These are phyloP conservation scores for Drosophila sucinea DNA, from an alignment of 1,140 invertebrate genomes.

Conservation along the genomic window DNA sequence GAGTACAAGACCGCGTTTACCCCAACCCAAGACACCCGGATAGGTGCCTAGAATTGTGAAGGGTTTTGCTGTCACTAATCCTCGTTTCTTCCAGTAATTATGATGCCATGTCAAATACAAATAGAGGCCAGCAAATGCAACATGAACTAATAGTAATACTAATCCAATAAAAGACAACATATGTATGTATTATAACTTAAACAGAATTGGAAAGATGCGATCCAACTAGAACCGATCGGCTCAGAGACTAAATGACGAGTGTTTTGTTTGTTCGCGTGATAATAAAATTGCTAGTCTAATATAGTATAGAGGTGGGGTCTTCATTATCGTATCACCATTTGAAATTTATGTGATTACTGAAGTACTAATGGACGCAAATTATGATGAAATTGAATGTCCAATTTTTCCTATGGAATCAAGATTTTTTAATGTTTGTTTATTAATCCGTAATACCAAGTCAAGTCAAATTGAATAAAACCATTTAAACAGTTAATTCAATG, in stretches of 20 bases:
- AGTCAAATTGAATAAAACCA: too few relatives aligned
- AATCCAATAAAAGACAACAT: constrained; percentile 38
- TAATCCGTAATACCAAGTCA: neutral
- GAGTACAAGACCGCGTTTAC: constrained; percentile 48
- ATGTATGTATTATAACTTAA: neutral
- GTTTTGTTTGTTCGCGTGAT: constrained; percentile 11
- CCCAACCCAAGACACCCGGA: constrained; percentile 78
- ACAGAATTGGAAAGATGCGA: neutral
- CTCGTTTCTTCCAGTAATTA: constrained; percentile 74
- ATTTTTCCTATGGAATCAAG: neutral
- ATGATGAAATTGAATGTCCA: neutral
- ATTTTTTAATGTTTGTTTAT: neutral
- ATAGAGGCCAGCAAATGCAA: constrained; percentile 54
- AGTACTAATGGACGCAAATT: neutral
- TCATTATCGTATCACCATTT: constrained; percentile 1
- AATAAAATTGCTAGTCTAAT: neutral
- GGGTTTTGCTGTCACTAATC: constrained; percentile 70
- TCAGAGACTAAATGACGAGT: constrained; percentile 32
- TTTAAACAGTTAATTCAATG: too few relatives aligned
- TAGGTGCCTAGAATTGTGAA: constrained; percentile 78
- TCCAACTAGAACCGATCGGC: constrained; percentile 26
- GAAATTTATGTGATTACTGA: neutral
- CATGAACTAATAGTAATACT: constrained; percentile 30
- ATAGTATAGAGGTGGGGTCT: neutral
- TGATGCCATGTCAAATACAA: constrained; percentile 81